Conservation (phyloP, 2,888 invertebrate genomes). For the Sussaba pulchella region DNA sequence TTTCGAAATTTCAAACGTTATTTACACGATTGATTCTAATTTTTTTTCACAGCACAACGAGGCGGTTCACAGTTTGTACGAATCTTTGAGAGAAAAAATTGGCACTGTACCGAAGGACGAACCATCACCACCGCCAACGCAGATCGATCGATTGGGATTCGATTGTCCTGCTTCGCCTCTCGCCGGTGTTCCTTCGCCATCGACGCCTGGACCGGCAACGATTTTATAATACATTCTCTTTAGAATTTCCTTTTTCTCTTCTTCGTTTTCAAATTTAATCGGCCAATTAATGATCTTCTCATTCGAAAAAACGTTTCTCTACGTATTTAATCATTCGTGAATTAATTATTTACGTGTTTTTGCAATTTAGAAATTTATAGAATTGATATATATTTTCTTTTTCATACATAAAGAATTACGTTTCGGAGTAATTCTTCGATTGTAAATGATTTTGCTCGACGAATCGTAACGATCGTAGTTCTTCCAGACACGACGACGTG, state of each 20-base stretch:
- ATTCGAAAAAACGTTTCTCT: background rate
- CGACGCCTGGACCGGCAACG: slow-evolving; percentile 39
- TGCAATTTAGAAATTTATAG: too few species aligned
- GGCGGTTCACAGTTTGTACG: slow-evolving; percentile 92
- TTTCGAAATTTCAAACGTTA: too few species aligned
- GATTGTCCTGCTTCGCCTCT: slow-evolving; percentile 93
- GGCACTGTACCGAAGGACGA: slow-evolving; percentile 85
- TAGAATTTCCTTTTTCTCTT: background rate
- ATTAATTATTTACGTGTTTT: too few species aligned
- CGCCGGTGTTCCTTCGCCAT: slow-evolving; percentile 87
- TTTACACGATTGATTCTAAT: slow-evolving; percentile 22
- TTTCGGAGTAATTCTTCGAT: background rate
- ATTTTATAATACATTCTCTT: slow-evolving; percentile 17
- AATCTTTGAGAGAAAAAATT: slow-evolving; percentile 92
- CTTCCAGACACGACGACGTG: background rate
- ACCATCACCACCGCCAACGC: slow-evolving; percentile 87
- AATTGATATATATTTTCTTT: too few species aligned
- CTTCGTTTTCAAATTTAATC: background rate
- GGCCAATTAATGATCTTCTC: background rate
- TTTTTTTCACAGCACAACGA: slow-evolving; percentile 90
- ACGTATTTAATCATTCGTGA: background rate
- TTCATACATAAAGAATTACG: too few species aligned
- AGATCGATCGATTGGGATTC: slow-evolving; percentile 88
- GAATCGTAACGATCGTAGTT: slow-evolving; percentile 7
- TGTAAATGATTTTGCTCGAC: background rate